These are phyloP conservation scores for Drosophila insularis DNA, from an alignment of 1,140 invertebrate species.

Conservation along the genomic window DNA sequence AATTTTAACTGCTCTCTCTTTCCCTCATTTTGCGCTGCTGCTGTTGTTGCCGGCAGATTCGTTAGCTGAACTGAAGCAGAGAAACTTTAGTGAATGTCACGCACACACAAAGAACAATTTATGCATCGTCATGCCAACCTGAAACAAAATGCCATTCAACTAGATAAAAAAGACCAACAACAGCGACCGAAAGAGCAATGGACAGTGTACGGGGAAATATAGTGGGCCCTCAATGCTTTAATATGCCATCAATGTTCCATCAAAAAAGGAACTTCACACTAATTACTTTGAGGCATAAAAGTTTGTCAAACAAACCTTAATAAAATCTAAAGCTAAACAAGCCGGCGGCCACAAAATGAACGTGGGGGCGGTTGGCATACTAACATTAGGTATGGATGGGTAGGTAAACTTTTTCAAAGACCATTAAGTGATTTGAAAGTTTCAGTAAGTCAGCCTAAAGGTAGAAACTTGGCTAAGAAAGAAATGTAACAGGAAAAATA, in stretches of 20 bases:
- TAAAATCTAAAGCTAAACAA: slow-evolving; percentile 58
- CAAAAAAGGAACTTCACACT: slow-evolving; percentile 57
- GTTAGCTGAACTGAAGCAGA: background rate
- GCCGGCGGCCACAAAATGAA: slow-evolving; percentile 40
- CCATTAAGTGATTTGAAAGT: slow-evolving; percentile 73
- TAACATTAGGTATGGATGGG: background rate
- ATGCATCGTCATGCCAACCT: slow-evolving; percentile 47
- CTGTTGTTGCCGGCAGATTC: background rate
- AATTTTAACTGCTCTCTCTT: slow-evolving; percentile 17
- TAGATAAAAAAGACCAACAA: slow-evolving; percentile 3
- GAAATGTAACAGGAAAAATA: background rate
- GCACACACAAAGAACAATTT: slow-evolving; percentile 40
- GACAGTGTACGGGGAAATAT: background rate
- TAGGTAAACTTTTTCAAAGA: slow-evolving; percentile 43
- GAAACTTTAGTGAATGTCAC: slow-evolving; percentile 30
- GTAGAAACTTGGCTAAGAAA: background rate
- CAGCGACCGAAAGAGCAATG: background rate
- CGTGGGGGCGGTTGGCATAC: slow-evolving; percentile 11
- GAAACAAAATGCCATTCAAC: slow-evolving; percentile 9
- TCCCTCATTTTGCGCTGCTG: no score
- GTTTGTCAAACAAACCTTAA: slow-evolving; percentile 52
- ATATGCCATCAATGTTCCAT: slow-evolving; percentile 50
- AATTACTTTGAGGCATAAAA: slow-evolving; percentile 51
- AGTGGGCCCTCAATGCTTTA: slow-evolving; percentile 26
- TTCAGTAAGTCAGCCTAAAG: slow-evolving; percentile 10